Base-by-base conservation (phyloP, 1,140 invertebrate species). In the Trypoxylus dichotomus region DNA sequence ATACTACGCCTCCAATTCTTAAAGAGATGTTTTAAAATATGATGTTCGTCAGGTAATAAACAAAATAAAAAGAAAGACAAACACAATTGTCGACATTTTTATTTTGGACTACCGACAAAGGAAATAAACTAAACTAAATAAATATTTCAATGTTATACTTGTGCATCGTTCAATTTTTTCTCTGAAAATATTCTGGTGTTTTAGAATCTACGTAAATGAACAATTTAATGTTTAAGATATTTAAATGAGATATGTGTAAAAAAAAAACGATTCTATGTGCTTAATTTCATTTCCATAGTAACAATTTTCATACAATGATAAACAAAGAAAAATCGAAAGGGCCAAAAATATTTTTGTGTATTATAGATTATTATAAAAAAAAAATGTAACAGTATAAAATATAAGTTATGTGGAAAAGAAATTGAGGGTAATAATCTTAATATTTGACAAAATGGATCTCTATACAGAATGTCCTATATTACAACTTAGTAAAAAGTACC, bases 211-310 rank as follows among this genome's bases (percentile, higher is more conserved):
- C 10, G 32, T 37, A 37, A 37, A 37, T 37, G 32, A 47, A 47
- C 43, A 47, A 37, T 47, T 47, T 75, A 75, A n/a, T 37, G 15
- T 63, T 24, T 73, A 73, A 3, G 7, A 37, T 32, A 21, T 27
- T n/a, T 73, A 41, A 73, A 73, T 27, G 11, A 73, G 37, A 37
- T n/a, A 37, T 10, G 37, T n/a, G 27, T n/a, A 37, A 73, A 37
- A 8, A 21, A 73, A 73, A 37, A 75, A 75, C 13, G 25, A 75
- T 24, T 15, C 74, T 21, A 27, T 47, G 74, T 75, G 74, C 74
- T 75, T 75, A 42, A 75, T 75, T 75, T 75, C 74, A 75, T 75
- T 75, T 75, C 74, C 74, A 75, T 75, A 75, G 15, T 75, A 75
- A 75, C 74, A 10, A 42, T 37, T 47, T 47, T 19, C 43, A 47